Evolutionary conservation across 2,888 invertebrate genomes (phyloP).

Genomic region (Cyrtodaria siliqua): DNA sequence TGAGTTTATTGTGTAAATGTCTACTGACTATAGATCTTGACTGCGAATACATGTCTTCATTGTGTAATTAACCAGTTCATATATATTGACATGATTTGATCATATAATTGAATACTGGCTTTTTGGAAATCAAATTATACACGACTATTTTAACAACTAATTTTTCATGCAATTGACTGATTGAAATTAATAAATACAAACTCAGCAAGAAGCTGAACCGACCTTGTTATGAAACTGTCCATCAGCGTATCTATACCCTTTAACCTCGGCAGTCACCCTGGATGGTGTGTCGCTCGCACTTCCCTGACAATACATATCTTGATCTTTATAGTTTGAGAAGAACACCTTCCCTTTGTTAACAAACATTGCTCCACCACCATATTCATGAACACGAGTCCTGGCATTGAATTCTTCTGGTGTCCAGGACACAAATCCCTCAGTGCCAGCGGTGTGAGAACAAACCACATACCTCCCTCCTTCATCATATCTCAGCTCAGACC

Average conservation of each 20-base stretch:
- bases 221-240: conserved; percentile 73
- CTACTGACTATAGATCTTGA: too few species aligned
- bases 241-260: conserved; percentile 81
- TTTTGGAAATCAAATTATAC: too few species aligned
- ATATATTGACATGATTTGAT: too few species aligned
- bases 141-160: too few species aligned
- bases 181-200: too few species aligned
- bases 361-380: conserved; percentile 86
- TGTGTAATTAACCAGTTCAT: too few species aligned
- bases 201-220: too few species aligned
- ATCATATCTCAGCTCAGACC: conserved; percentile 80
- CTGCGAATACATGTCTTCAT: too few species aligned
- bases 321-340: conserved; percentile 83
- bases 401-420: conserved; percentile 82
- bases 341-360: conserved; percentile 80
- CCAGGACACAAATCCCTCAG: conserved; percentile 67
- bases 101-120: too few species aligned
- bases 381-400: conserved; percentile 85
- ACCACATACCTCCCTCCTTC: conserved; percentile 83
- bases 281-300: conserved; percentile 67
- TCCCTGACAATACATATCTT: conserved; percentile 79
- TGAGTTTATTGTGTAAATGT: too few species aligned
- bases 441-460: conserved; percentile 72
- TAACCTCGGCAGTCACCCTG: conserved; percentile 74
- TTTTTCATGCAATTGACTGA: too few species aligned